Evolutionary conservation across 1,140 invertebrate genomes (phyloP), one percentile per base, ranked within the genome.

Genomic region (Choristoneura fumiferana): DNA sequence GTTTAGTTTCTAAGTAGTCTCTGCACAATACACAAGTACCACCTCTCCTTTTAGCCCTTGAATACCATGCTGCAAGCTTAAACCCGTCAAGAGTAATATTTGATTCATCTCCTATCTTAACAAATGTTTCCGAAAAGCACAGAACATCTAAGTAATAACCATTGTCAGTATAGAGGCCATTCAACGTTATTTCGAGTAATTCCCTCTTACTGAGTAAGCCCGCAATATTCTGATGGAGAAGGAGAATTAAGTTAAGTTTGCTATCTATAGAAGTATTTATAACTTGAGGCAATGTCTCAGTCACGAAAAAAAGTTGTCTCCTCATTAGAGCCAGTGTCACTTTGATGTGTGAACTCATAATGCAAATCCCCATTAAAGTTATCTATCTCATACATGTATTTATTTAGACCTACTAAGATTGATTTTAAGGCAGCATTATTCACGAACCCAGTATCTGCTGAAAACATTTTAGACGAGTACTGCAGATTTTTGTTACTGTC

Each of bases 201-300:
- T 66, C 54, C n/a, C 40, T 40, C 17, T 66, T 66, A 45, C n/a
- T 58, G 29, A 66, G 8, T 4, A 62, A 14, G 8, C 64, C 64
- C 13, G 60, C 57, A 18, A 66, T 66, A 17, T 66, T 66, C 43
- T 67, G 64, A 55, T 67, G 60, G 8, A 67, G 15, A n/a, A n/a
- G n/a, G n/a, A n/a, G n/a, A n/a, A n/a, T n/a, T n/a, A n/a, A n/a
- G n/a, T n/a, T n/a, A n/a, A n/a, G n/a, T n/a, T n/a, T n/a, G n/a
- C n/a, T n/a, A n/a, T n/a, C n/a, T n/a, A n/a, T n/a, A n/a, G n/a
- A n/a, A n/a, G n/a, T n/a, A n/a, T n/a, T n/a, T n/a, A n/a, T n/a
- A n/a, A n/a, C n/a, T n/a, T n/a, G n/a, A n/a, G n/a, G n/a, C n/a
- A n/a, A n/a, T n/a, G n/a, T n/a, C n/a, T n/a, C n/a, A n/a, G n/a